These are phyloP conservation scores for Pyrgilauda ruficollis DNA, from an alignment of 2,113 vertebrate species.

Conservation along the genomic window DNA sequence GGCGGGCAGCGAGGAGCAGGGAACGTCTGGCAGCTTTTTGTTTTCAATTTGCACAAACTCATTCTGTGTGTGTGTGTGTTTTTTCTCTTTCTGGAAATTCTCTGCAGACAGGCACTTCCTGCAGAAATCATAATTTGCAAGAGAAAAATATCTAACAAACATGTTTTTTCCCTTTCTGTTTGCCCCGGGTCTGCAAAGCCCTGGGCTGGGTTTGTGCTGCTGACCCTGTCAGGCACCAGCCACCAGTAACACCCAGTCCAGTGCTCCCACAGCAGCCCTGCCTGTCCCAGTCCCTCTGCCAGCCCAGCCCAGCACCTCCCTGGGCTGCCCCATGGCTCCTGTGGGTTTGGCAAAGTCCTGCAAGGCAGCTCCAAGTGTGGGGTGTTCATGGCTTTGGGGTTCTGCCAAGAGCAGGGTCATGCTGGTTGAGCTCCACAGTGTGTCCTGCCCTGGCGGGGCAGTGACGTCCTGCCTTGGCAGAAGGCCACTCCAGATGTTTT, in stretches of 20 bases:
- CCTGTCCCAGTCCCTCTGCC: background rate
- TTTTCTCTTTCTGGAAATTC: conserved; percentile 55
- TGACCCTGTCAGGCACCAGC: background rate
- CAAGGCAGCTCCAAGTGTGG: background rate
- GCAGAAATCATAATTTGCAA: conserved; percentile 32
- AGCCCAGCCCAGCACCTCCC: background rate
- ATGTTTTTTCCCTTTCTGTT: background rate
- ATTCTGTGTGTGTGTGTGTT: conserved; percentile 24
- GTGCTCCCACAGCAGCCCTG: background rate
- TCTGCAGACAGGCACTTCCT: conserved; percentile 58
- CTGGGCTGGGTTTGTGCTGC: background rate
- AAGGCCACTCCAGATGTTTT: background rate
- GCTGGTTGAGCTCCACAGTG: background rate
- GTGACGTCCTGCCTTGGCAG: background rate
- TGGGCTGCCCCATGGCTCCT: rapidly evolving
- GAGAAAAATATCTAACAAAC: background rate
- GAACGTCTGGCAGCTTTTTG: conserved; percentile 67
- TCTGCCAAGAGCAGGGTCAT: background rate
- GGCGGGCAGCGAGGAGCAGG: conserved; percentile 44
- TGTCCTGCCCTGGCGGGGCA: background rate
- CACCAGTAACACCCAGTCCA: background rate
- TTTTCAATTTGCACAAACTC: conserved; percentile 52
- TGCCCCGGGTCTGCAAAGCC: background rate
- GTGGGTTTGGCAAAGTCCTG: rapidly evolving
- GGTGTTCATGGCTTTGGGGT: background rate